These are phyloP conservation scores for Cairina moschata DNA, from an alignment of 2,113 vertebrate genomes.

Conservation along the genomic window DNA sequence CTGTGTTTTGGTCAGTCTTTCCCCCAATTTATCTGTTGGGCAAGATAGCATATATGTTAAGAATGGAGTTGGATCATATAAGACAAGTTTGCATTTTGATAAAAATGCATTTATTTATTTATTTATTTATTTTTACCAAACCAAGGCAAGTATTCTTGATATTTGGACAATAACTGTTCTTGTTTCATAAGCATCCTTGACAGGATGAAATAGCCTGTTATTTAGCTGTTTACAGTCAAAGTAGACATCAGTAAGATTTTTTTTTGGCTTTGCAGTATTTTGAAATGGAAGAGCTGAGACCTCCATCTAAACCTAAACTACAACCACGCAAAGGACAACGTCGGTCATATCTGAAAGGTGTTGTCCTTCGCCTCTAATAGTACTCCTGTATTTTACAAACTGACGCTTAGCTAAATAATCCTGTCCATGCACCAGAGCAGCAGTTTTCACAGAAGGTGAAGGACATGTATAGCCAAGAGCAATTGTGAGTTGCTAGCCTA, in stretches of 20 bases:
- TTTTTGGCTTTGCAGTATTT: not conserved
- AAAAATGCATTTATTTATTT: not conserved
- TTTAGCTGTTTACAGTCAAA: not conserved
- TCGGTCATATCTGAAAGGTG: not conserved
- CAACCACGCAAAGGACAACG: accelerated
- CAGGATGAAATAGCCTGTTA: slow-evolving; percentile 9
- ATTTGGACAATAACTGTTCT: not conserved
- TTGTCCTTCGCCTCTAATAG: not conserved
- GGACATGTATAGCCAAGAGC: not conserved
- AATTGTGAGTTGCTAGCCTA: not conserved
- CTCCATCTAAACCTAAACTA: not conserved
- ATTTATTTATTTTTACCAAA: not conserved
- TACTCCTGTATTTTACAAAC: slow-evolving; percentile 20
- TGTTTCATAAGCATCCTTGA: not conserved
- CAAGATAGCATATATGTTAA: not conserved
- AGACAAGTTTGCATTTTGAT: not conserved
- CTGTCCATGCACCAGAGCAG: not conserved
- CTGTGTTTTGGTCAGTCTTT: not conserved
- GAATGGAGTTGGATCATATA: not conserved
- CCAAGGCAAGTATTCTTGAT: not conserved
- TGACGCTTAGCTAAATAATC: slow-evolving; percentile 26
- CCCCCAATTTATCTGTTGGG: not conserved
- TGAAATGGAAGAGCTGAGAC: not conserved
- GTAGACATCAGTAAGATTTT: not conserved
- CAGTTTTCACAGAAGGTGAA: slow-evolving; percentile 42